phyloP scores from a whole-genome alignment of 2,113 vertebrate species.

The Megaceryle torquata region DNA sequence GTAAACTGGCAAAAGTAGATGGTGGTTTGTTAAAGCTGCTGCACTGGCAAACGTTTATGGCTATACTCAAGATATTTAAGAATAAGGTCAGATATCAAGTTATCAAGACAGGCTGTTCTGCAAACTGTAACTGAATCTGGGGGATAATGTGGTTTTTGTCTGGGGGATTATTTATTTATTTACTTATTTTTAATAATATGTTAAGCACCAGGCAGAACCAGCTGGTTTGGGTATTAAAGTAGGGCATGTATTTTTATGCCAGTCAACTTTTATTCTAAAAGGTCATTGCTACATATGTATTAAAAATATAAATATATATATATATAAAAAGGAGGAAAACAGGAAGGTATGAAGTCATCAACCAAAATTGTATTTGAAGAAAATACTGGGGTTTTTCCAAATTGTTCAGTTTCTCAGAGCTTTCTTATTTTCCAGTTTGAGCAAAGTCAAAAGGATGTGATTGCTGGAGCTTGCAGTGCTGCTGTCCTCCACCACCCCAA shows the following conservation, averaged over 20 bases:
- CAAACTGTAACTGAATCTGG: background rate
- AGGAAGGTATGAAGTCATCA: background rate
- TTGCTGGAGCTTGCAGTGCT: background rate
- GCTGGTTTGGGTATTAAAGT: background rate
- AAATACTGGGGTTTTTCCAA: background rate
- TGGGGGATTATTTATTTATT: background rate
- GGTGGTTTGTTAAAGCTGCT: background rate
- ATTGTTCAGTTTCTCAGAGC: background rate
- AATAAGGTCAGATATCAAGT: background rate
- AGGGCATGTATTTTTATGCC: background rate
- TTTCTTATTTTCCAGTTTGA: background rate
- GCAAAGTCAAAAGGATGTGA: background rate
- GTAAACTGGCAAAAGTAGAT: background rate
- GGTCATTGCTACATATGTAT: background rate
- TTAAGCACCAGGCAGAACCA: background rate
- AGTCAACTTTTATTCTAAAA: background rate
- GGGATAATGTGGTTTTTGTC: background rate
- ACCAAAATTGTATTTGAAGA: background rate
- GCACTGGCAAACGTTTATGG: background rate
- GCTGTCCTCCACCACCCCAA: background rate
- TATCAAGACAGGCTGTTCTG: background rate
- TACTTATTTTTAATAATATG: background rate
- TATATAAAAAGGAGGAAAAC: background rate
- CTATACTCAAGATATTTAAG: background rate
- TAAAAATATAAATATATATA: background rate